A percentile compares a stretch with the other conserved stretches of the same genome.
These are phyloP conservation scores for Hafferia zeledoni DNA, from an alignment of 2,797 vertebrate genomes.

Conservation along the genomic window DNA sequence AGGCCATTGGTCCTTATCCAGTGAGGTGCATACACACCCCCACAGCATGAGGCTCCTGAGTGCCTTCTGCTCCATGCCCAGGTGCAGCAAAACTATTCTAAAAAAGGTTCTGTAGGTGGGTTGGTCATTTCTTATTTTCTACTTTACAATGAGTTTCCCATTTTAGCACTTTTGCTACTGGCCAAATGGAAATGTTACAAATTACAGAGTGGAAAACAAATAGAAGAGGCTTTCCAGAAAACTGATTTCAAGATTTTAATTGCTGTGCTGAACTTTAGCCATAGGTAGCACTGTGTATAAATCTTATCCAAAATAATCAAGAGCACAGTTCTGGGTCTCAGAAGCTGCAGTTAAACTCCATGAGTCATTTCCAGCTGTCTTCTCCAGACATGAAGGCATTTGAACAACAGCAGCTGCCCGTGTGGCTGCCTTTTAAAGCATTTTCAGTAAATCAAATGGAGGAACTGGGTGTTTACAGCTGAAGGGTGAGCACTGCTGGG, in stretches of 20 bases:
- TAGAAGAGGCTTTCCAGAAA: neutral
- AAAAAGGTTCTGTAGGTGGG: neutral
- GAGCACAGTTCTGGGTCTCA: neutral
- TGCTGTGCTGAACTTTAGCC: neutral
- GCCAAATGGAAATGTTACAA: neutral
- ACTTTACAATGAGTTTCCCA: neutral
- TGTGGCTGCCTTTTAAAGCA: conserved; percentile 21
- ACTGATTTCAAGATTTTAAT: neutral
- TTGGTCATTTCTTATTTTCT: neutral
- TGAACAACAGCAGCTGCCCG: conserved; percentile 57
- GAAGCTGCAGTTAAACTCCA: neutral
- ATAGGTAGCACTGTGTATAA: neutral
- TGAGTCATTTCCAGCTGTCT: conserved; percentile 66
- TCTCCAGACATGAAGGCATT: conserved; percentile 46
- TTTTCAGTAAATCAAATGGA: conserved; percentile 46
- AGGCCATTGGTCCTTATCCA: neutral
- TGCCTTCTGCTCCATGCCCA: neutral
- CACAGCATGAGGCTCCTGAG: neutral
- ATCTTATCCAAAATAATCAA: neutral
- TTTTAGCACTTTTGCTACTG: neutral
- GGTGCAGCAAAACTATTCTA: neutral
- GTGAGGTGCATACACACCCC: neutral
- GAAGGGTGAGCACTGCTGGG: neutral
- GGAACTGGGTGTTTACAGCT: neutral
- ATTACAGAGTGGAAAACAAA: neutral